Evolutionary conservation across 2,113 vertebrate genomes (phyloP).

Genomic region (Vombatus ursinus): DNA sequence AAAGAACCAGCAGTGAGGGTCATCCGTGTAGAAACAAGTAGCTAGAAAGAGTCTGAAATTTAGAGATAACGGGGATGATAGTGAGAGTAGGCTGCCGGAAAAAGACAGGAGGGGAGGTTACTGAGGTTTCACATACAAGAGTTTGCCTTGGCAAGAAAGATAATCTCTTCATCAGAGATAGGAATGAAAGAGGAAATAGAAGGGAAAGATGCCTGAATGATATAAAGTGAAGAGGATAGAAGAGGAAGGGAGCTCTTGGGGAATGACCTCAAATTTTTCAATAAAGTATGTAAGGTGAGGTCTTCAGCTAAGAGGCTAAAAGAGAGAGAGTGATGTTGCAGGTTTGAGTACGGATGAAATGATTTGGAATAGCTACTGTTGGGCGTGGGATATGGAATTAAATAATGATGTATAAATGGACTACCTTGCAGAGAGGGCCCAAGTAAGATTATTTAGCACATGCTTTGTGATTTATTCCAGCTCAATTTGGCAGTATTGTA

Average conservation of each 20-base stretch:
- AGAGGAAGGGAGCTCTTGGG: neutral
- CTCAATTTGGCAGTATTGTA: neutral
- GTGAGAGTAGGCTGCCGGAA: neutral
- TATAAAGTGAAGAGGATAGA: neutral
- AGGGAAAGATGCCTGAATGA: neutral
- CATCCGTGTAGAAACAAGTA: neutral
- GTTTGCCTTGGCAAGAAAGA: neutral
- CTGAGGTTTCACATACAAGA: neutral
- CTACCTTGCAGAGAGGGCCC: neutral
- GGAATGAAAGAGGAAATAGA: neutral
- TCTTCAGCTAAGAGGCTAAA: neutral
- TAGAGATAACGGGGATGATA: neutral
- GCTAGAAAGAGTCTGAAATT: neutral
- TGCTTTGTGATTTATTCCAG: neutral
- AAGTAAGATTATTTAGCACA: neutral
- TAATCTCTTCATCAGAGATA: neutral
- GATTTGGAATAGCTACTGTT: neutral
- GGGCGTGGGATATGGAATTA: neutral
- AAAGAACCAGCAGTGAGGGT: neutral
- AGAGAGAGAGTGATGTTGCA: neutral
- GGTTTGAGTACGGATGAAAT: neutral
- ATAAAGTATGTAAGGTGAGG: neutral
- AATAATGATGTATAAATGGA: too few relatives aligned
- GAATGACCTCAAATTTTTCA: neutral
- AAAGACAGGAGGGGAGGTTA: neutral